These are phyloP conservation scores for Callitettix versicolor DNA, from an alignment of 1,140 invertebrate species.

Conservation along the genomic window DNA sequence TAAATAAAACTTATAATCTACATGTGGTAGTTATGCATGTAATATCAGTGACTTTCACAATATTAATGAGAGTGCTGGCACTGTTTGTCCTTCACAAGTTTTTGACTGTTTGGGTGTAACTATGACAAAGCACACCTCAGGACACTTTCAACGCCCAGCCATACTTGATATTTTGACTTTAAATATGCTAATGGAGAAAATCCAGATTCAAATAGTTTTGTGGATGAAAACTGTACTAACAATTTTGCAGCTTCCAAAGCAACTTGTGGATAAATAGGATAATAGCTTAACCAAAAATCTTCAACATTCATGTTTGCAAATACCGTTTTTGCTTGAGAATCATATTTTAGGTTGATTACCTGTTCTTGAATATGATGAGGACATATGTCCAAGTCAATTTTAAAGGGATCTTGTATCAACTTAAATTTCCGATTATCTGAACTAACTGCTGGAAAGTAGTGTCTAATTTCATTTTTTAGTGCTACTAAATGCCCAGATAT, in stretches of 20 bases:
- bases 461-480: not conserved
- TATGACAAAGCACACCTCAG: constrained; percentile 10
- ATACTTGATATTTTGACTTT: constrained; percentile 9
- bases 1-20: no score
- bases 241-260: constrained; percentile 4
- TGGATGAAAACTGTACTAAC: constrained; percentile 16
- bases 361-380: not conserved
- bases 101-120: constrained; percentile 8
- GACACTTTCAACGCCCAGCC: constrained; percentile 7
- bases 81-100: constrained; percentile 15
- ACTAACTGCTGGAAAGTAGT: not conserved
- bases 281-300: constrained; percentile 1
- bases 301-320: not conserved
- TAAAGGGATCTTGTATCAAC: not conserved
- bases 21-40: no score
- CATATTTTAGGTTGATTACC: not conserved
- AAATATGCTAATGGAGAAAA: constrained; percentile 15
- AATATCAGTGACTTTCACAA: no score
- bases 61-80: not conserved
- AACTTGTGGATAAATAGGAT: constrained; percentile 1
- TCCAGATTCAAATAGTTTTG: constrained; percentile 10
- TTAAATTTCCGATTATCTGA: not conserved
- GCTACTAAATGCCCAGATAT: not conserved
- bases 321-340: not conserved
- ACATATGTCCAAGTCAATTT: constrained; percentile 3